phyloP scores from a whole-genome alignment of 2,797 vertebrate genomes.

The Cichlasoma orientale region DNA sequence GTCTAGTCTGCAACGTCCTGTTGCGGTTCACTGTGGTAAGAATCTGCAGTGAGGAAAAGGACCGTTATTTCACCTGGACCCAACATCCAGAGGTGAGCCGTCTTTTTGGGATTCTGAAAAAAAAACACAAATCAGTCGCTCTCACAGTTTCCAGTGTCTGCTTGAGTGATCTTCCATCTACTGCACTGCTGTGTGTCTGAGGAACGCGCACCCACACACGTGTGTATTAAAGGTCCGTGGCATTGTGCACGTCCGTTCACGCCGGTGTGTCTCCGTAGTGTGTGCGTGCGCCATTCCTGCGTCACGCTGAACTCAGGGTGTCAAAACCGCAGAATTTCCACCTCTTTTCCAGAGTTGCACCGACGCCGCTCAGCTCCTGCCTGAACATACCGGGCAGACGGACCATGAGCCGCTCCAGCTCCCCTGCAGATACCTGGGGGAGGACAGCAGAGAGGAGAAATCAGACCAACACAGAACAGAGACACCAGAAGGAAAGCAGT shows the following conservation, averaged over 20 bases:
- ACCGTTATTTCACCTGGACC: not conserved
- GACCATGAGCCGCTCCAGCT: constrained; percentile 92
- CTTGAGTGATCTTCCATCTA: not conserved
- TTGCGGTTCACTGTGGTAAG: not conserved
- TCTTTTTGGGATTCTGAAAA: not conserved
- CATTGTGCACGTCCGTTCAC: not conserved
- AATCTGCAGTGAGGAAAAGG: not conserved
- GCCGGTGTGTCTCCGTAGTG: not conserved
- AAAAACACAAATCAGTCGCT: not conserved
- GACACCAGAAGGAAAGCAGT: not conserved
- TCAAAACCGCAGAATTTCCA: constrained; percentile 98
- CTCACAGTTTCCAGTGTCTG: constrained; percentile 13
- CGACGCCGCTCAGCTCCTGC: constrained; percentile 95
- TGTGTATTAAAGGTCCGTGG: not conserved
- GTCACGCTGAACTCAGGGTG: constrained; percentile 88
- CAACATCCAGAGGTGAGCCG: not conserved
- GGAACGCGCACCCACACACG: not conserved
- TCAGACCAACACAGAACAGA: no score
- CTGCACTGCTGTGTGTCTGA: not conserved
- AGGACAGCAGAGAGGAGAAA: not conserved
- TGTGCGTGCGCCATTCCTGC: constrained; percentile 50
- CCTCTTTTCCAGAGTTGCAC: constrained; percentile 94
- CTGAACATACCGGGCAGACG: constrained; percentile 93
- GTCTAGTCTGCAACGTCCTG: not conserved
- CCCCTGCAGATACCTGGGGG: constrained; percentile 88